A percentile compares a stretch with the other conserved stretches of the same genome.
Evolutionary conservation across 2,113 vertebrate species (phyloP).

Genomic region (Pitta sordida): DNA sequence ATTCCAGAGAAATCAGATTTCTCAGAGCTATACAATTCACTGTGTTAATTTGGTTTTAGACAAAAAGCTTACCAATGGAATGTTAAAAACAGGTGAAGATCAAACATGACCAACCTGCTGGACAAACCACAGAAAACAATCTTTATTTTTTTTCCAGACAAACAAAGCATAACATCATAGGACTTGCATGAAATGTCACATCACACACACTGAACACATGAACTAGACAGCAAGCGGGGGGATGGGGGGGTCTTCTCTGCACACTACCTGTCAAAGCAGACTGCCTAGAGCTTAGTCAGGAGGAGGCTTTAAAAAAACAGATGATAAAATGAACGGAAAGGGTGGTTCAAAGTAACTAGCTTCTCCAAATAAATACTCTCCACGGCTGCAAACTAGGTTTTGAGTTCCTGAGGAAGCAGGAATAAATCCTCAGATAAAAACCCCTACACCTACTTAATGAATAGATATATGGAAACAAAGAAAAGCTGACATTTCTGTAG

Average conservation of each 20-base stretch:
- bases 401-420: background rate
- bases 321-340: slow-evolving; percentile 16
- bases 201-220: background rate
- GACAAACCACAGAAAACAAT: background rate
- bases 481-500: slow-evolving; percentile 33
- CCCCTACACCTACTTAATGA: background rate
- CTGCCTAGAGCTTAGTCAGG: background rate
- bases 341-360: slow-evolving; percentile 14
- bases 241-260: background rate
- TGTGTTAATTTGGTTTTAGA: background rate
- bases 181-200: background rate
- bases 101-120: background rate
- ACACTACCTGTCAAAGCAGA: background rate
- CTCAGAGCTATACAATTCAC: background rate
- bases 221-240: fast-evolving
- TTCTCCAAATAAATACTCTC: slow-evolving; percentile 38
- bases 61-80: background rate
- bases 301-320: background rate
- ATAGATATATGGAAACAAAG: slow-evolving; percentile 18
- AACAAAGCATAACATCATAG: background rate
- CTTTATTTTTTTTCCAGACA: background rate
- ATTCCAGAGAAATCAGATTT: background rate
- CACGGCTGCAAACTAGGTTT: background rate
- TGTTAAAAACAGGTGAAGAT: background rate
- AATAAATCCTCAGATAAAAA: slow-evolving; percentile 21